phyloP scores from a whole-genome alignment of 2,113 vertebrate genomes.

The Gymnorhina tibicen region DNA sequence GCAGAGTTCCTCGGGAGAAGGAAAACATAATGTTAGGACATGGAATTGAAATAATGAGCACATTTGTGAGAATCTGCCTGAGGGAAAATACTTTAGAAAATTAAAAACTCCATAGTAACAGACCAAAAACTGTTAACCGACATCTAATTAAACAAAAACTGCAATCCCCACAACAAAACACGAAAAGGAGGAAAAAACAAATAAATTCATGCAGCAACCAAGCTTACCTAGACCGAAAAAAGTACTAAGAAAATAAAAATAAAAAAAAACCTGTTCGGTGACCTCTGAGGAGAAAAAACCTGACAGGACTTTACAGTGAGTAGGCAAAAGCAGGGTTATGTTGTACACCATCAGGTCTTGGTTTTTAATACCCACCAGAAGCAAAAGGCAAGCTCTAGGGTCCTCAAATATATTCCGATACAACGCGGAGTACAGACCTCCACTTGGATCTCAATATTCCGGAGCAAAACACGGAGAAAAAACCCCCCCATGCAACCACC shows the following conservation, averaged over 20 bases:
- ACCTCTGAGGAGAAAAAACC: neutral
- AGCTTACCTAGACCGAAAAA: neutral
- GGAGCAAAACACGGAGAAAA: neutral
- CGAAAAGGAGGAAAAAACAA: neutral
- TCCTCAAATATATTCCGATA: neutral
- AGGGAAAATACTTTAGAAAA: constrained; percentile 12
- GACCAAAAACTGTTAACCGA: neutral
- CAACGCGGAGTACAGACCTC: neutral
- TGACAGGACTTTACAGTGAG: neutral
- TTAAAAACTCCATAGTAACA: neutral
- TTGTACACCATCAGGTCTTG: no score
- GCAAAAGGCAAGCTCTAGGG: neutral
- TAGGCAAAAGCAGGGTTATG: neutral
- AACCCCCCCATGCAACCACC: neutral
- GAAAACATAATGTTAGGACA: neutral
- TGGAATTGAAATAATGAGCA: neutral
- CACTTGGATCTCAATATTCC: neutral
- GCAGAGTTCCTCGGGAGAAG: neutral
- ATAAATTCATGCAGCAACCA: neutral
- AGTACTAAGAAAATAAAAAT: neutral
- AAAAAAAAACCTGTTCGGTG: neutral
- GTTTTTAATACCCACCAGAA: neutral
- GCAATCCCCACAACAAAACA: neutral
- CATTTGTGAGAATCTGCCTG: neutral
- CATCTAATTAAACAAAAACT: neutral